phyloP scores from a whole-genome alignment of 2,113 vertebrate species.

The Emydocephalus ijimae region DNA sequence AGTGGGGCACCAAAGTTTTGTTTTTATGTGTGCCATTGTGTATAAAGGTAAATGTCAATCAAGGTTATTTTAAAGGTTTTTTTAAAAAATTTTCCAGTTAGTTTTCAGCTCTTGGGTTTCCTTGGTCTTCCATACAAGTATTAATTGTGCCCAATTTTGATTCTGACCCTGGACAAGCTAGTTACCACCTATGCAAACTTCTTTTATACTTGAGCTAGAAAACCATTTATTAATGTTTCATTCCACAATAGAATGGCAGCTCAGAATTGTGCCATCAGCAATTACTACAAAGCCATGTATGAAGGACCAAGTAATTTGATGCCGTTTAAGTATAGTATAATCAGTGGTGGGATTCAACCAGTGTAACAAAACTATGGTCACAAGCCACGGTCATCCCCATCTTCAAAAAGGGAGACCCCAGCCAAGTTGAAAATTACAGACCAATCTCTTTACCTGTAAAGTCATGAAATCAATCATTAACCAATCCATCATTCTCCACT shows the following conservation, averaged over 20 bases:
- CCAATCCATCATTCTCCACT: too few species aligned
- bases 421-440: too few species aligned
- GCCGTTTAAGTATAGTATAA: not conserved
- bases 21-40: not conserved
- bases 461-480: too few species aligned
- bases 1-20: not conserved
- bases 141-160: not conserved
- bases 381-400: too few species aligned
- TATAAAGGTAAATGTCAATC: not conserved
- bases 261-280: not conserved
- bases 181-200: not conserved
- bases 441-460: too few species aligned
- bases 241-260: not conserved
- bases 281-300: not conserved
- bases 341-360: too few species aligned
- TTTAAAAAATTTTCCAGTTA: not conserved
- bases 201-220: not conserved
- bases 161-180: not conserved
- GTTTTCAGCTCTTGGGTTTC: not conserved
- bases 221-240: not conserved
- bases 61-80: not conserved
- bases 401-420: too few species aligned
- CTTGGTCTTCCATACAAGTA: not conserved
- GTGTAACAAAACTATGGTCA: too few species aligned
- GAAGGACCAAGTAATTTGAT: not conserved